Evolutionary conservation across 2,888 invertebrate species (phyloP).

Genomic region (Drosophila melanocephala): DNA sequence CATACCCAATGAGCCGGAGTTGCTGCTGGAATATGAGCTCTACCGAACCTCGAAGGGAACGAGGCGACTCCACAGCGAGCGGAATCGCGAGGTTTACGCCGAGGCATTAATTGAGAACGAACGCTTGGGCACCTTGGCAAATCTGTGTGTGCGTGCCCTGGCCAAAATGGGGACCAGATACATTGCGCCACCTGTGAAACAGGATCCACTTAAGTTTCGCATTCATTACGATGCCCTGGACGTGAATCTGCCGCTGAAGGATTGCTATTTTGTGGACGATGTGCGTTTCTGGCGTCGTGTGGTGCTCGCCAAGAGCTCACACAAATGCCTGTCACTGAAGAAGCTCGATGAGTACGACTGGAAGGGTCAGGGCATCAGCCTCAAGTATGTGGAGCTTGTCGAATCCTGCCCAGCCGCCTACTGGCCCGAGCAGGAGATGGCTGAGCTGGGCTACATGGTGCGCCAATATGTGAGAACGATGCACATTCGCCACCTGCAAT

Average conservation of each 20-base stretch:
- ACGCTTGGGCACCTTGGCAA: slow-evolving; percentile 64
- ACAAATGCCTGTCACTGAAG: slow-evolving; percentile 61
- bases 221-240: slow-evolving; percentile 74
- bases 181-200: slow-evolving; percentile 35
- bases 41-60: slow-evolving; percentile 67
- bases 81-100: slow-evolving; percentile 64
- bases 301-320: slow-evolving; percentile 67
- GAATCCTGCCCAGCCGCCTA: slow-evolving; percentile 74
- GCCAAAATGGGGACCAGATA: slow-evolving; percentile 56
- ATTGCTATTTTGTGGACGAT: slow-evolving; percentile 75
- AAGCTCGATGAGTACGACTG: slow-evolving; percentile 63
- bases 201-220: slow-evolving; percentile 62
- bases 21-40: slow-evolving; percentile 57
- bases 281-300: slow-evolving; percentile 79
- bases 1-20: slow-evolving; percentile 68
- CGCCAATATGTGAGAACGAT: slow-evolving; percentile 64
- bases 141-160: slow-evolving; percentile 71
- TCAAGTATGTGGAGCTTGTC: slow-evolving; percentile 79
- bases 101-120: slow-evolving; percentile 72
- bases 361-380: slow-evolving; percentile 70
- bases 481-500: slow-evolving; percentile 76
- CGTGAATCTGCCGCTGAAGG: slow-evolving; percentile 68
- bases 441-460: slow-evolving; percentile 56
- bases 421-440: slow-evolving; percentile 76
- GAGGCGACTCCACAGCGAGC: slow-evolving; percentile 61